These are phyloP conservation scores for Brenthis hecate DNA, from an alignment of 2,888 invertebrate species.

Conservation along the genomic window DNA sequence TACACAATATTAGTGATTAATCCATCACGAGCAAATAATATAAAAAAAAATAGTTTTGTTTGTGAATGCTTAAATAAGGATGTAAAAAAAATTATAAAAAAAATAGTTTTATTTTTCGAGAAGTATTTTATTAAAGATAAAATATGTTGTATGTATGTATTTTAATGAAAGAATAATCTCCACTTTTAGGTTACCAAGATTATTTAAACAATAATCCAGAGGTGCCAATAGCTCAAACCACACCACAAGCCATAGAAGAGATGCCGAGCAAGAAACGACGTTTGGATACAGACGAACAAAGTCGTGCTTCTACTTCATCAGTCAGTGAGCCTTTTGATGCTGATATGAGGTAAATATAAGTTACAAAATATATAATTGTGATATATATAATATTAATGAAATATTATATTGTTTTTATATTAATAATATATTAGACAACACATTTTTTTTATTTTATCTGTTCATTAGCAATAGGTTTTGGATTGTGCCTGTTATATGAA, in stretches of 20 bases:
- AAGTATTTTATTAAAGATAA: not conserved
- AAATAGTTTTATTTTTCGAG: too few species aligned
- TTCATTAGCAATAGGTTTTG: too few species aligned
- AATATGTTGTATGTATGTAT: too few species aligned
- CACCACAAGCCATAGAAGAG: conserved; percentile 37
- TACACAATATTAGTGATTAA: too few species aligned
- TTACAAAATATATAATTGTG: not conserved
- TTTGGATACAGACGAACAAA: conserved; percentile 54
- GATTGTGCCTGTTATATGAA: too few species aligned
- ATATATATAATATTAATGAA: not conserved
- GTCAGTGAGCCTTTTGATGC: conserved; percentile 50
- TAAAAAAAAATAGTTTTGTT: too few species aligned
- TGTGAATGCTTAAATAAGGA: too few species aligned
- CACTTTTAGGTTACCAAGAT: conserved; percentile 60
- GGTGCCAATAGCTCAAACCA: not conserved
- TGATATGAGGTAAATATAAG: conserved; percentile 34
- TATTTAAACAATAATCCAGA: conserved; percentile 53
- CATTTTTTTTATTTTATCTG: too few species aligned
- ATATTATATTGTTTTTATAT: not conserved
- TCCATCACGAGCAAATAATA: too few species aligned
- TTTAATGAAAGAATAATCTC: too few species aligned
- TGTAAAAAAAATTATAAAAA: too few species aligned
- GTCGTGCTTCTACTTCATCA: conserved; percentile 44
- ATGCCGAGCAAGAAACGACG: conserved; percentile 56
- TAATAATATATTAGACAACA: too few species aligned